Evolutionary conservation across 2,888 invertebrate genomes (phyloP).

Genomic region (Priocnemis perturbator): DNA sequence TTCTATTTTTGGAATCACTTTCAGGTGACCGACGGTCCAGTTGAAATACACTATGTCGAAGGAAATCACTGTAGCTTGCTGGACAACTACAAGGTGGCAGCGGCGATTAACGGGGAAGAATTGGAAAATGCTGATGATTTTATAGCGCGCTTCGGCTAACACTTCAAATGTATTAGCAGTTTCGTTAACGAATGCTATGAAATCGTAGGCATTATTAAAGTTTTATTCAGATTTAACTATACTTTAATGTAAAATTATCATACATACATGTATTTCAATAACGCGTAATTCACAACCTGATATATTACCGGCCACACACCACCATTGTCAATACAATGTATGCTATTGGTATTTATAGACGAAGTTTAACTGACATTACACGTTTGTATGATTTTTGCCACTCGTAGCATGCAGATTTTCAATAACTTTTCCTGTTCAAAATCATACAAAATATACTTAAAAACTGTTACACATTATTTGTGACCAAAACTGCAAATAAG

Average conservation of each 20-base stretch:
- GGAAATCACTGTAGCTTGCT: constrained; percentile 85
- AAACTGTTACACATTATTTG: too few species aligned
- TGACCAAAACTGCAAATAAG: too few species aligned
- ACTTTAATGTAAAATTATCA: constrained; percentile 46
- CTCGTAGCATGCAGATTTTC: too few species aligned
- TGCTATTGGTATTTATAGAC: too few species aligned
- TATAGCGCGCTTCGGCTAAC: constrained; percentile 30
- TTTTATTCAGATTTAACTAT: constrained; percentile 3
- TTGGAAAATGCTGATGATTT: constrained; percentile 63
- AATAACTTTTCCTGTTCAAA: too few species aligned
- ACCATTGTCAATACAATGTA: neutral
- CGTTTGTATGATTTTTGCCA: too few species aligned
- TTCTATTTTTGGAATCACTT: constrained; percentile 31
- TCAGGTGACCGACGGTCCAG: constrained; percentile 77
- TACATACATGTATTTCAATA: constrained; percentile 36
- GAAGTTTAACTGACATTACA: too few species aligned
- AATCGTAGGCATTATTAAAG: neutral
- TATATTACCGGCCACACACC: constrained; percentile 10
- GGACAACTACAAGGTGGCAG: constrained; percentile 80
- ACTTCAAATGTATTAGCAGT: too few species aligned
- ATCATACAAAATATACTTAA: too few species aligned
- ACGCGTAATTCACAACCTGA: constrained; percentile 19
- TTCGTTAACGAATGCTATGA: too few species aligned
- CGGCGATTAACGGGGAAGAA: constrained; percentile 67
- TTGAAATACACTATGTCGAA: constrained; percentile 81